phyloP scores from a whole-genome alignment of 2,888 invertebrate genomes.

The Drosophila kanekoi region DNA sequence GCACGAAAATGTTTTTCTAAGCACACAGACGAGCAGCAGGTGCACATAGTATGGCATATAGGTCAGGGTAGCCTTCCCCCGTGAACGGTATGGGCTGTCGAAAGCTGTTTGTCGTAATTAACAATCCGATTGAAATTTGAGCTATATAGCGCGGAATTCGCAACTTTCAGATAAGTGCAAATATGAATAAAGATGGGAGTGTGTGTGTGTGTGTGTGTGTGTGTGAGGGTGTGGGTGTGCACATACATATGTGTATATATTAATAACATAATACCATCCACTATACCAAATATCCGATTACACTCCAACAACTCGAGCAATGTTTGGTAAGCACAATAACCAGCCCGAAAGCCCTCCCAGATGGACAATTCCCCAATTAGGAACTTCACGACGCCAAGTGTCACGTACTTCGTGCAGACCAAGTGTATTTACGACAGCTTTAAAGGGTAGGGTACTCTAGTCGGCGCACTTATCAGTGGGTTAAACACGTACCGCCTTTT shows the following conservation, averaged over 20 bases:
- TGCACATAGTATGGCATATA: constrained; percentile 10
- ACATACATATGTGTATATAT: neutral
- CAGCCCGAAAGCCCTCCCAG: neutral
- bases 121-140: constrained; percentile 1
- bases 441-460: neutral
- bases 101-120: constrained; percentile 2
- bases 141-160: neutral
- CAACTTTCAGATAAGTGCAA: neutral
- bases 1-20: neutral
- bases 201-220: neutral
- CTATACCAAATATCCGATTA: neutral
- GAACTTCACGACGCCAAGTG: constrained; percentile 2
- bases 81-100: neutral
- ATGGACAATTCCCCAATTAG: neutral
- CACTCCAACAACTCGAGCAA: neutral
- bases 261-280: neutral
- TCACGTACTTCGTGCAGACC: constrained; percentile 3
- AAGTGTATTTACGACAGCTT: neutral
- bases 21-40: neutral
- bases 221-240: neutral
- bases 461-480: constrained; percentile 8
- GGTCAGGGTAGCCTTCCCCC: constrained; percentile 25
- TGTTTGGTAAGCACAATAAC: too few relatives aligned
- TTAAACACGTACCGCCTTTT: neutral
- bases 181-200: neutral